These are phyloP conservation scores for Syngnathus rostellatus DNA, from an alignment of 2,797 vertebrate genomes.

Conservation along the genomic window DNA sequence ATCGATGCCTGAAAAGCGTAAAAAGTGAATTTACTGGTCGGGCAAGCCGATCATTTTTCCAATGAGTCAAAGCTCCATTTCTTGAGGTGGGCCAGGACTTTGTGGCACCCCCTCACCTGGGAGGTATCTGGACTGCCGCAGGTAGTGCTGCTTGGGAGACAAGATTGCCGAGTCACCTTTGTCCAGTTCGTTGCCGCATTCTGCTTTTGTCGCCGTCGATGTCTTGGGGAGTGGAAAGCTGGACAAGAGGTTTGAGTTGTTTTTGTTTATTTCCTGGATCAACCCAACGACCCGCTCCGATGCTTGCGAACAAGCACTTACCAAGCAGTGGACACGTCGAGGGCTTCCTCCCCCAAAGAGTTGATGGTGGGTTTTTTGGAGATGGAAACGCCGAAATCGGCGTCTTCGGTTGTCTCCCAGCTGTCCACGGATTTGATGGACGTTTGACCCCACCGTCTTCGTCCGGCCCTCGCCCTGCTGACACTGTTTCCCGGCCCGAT, in stretches of 20 bases:
- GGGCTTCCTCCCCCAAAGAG: constrained; percentile 65
- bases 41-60: background rate
- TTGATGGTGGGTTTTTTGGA: constrained; percentile 79
- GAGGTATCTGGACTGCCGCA: constrained; percentile 84
- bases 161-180: constrained; percentile 59
- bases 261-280: background rate
- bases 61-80: background rate
- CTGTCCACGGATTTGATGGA: constrained; percentile 70
- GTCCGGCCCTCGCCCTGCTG: constrained; percentile 63
- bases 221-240: constrained; percentile 49
- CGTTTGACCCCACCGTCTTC: constrained; percentile 82
- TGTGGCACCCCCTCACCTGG: constrained; percentile 68
- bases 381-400: constrained; percentile 70
- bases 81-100: background rate
- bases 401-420: constrained; percentile 73
- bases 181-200: constrained; percentile 42
- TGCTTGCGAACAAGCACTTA: constrained; percentile 36
- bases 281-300: no score
- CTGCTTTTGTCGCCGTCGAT: constrained; percentile 56
- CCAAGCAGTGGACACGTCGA: constrained; percentile 59
- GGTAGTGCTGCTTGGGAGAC: constrained; percentile 85
- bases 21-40: background rate
- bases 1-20: constrained; percentile 73
- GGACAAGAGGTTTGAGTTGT: background rate
- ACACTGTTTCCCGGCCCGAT: constrained; percentile 53